Base-by-base conservation (phyloP, 2,797 vertebrate genomes). In the Melanotaenia maccullochi region DNA sequence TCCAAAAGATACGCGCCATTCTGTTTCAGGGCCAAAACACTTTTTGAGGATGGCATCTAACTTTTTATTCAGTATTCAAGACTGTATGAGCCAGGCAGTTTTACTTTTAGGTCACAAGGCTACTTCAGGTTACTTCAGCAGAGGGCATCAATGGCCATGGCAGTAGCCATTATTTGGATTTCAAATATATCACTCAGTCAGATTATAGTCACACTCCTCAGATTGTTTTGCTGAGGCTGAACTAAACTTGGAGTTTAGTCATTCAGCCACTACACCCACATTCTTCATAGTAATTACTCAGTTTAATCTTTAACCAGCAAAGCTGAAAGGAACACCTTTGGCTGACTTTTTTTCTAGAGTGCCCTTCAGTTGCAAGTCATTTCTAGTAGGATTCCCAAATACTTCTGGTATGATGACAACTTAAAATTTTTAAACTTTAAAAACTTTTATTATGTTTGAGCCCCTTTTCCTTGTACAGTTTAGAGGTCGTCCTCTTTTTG, bases 101-200 rank as follows among this genome's bases (percentile, higher is more conserved):
- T 25, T 33, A 24, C 20, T 51, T 68, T 49, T 9, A 76, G 60
- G 32, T 75, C 25, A 82, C 47, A 63, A 59, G 33, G 36, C 59
- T 33, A 58, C 18, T 18, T 16, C 4, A 56, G 20, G 56, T 33
- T 52, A 28, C 14, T 40, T 74, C 32, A 40, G 14, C 1, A 3
- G 9, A 40, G 7, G 40, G 42, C 20, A 59, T 2, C 47, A 20
- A 61, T 20, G 55, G 60, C 22, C 20, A 13, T 35, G 22, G 5
- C 3, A 11, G n/a, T 51, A 18, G 6, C 3, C 24, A 14, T 63
- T 42, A 16, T 42, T 60, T 33, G 13, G 3, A 9, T 35, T 63
- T 56, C 13, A 59, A 36, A 22, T 4, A 9, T 30, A 28, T 14
- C 13, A 44, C 2, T 40, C 33, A 38, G 38, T 60, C 28, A 55